Percentiles rank a stretch among this genome's conserved stretches.
Conservation (phyloP, 1,140 invertebrate species). For the Cyrtorhinus lividipennis region DNA sequence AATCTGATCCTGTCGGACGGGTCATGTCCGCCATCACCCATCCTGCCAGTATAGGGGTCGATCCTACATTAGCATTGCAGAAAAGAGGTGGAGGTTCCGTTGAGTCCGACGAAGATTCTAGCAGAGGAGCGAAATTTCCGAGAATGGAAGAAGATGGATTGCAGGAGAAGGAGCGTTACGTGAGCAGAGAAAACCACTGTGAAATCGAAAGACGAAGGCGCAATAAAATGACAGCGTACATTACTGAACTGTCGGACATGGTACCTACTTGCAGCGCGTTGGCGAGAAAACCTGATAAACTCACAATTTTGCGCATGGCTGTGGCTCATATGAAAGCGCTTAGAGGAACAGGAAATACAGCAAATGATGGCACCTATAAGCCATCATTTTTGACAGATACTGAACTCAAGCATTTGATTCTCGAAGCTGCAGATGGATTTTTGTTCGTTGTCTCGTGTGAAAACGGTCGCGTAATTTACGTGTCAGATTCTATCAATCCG, state of each 20-base stretch:
- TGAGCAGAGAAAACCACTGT: constrained; percentile 97
- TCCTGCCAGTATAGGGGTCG: constrained; percentile 45
- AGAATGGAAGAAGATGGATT: constrained; percentile 84
- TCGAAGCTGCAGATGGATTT: constrained; percentile 98
- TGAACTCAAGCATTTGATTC: constrained; percentile 95
- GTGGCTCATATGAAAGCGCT: constrained; percentile 98
- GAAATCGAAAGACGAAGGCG: constrained; percentile 95
- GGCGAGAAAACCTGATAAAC: constrained; percentile 95
- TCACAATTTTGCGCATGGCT: constrained; percentile 98
- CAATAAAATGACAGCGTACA: constrained; percentile 99
- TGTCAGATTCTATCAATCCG: constrained; percentile 94
- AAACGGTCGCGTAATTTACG: constrained; percentile 91
- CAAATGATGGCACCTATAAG: constrained; percentile 86
- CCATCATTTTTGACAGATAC: constrained; percentile 98
- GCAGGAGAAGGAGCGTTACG: constrained; percentile 91
- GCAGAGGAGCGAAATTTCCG: constrained; percentile 60
- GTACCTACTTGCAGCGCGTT: constrained; percentile 95
- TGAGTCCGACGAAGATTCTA: constrained; percentile 70
- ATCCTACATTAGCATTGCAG: constrained; percentile 40
- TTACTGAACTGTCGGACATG: constrained; percentile 99
- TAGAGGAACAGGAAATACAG: constrained; percentile 88
- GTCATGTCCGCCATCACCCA: constrained; percentile 45
- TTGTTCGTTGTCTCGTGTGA: constrained; percentile 98
- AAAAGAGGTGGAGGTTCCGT: constrained; percentile 42
- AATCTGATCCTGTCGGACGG: not conserved